Evolutionary conservation across 2,113 vertebrate species (phyloP).

Genomic region (Oncorhynchus mykiss): DNA sequence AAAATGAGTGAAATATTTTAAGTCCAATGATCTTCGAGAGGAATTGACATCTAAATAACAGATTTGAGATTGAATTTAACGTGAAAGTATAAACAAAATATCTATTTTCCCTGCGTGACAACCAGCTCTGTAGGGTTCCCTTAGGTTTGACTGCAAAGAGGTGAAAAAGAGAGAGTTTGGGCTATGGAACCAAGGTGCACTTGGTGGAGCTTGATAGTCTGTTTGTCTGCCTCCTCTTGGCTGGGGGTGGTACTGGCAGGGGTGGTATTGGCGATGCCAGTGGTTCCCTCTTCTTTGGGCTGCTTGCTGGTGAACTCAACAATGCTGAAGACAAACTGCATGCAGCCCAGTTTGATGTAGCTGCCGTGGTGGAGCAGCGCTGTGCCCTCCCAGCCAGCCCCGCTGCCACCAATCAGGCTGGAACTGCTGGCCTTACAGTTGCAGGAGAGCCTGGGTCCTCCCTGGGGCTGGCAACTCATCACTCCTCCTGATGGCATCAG

Average conservation of each 20-base stretch:
- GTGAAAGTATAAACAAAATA: slow-evolving; percentile 79
- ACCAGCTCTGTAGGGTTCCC: slow-evolving; percentile 63
- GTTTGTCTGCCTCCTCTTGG: slow-evolving; percentile 71
- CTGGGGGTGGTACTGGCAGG: slow-evolving; percentile 53
- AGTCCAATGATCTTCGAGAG: no score
- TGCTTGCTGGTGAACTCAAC: slow-evolving; percentile 90
- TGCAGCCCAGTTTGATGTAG: slow-evolving; percentile 94
- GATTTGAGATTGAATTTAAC: slow-evolving; percentile 83
- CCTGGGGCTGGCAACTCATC: slow-evolving; percentile 89
- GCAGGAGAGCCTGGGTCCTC: slow-evolving; percentile 73
- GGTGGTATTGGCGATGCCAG: slow-evolving; percentile 53
- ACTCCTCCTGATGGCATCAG: slow-evolving; percentile 70
- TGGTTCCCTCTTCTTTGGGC: slow-evolving; percentile 77
- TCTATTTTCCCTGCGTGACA: slow-evolving; percentile 59
- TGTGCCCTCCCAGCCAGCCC: slow-evolving; percentile 94
- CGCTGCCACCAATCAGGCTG: slow-evolving; percentile 90
- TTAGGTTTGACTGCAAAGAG: slow-evolving; percentile 51
- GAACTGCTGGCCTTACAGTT: slow-evolving; percentile 94
- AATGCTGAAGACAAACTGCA: slow-evolving; percentile 95
- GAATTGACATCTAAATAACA: slow-evolving; percentile 70
- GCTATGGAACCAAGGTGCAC: slow-evolving; percentile 85
- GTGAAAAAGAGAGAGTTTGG: background rate
- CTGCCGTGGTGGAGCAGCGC: slow-evolving; percentile 94
- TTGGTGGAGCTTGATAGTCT: slow-evolving; percentile 83
- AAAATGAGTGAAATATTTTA: slow-evolving; percentile 61